Conservation (phyloP, 2,113 vertebrate species). For the Camarhynchus parvulus region DNA sequence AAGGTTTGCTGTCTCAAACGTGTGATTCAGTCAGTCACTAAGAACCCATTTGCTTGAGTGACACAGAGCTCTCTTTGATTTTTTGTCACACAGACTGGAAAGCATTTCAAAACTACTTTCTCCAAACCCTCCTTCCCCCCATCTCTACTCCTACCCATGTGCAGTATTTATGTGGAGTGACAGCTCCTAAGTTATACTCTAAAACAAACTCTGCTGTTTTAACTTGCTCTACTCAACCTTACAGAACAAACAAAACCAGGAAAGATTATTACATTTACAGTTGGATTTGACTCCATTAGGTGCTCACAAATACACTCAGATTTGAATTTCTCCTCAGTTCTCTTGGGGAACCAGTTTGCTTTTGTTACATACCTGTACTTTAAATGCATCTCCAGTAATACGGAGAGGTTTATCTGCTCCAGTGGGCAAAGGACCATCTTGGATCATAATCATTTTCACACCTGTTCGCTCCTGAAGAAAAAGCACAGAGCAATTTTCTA, state of each 20-base stretch:
- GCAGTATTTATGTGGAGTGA: neutral
- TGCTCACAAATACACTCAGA: neutral
- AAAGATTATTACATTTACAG: neutral
- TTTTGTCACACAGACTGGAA: neutral
- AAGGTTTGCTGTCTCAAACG: neutral
- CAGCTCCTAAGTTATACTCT: neutral
- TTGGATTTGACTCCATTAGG: neutral
- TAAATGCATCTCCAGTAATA: constrained; percentile 96
- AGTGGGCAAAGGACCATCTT: constrained; percentile 94
- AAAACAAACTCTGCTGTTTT: neutral
- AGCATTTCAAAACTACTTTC: neutral
- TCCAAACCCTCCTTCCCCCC: neutral
- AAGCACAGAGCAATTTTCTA: constrained; percentile 52
- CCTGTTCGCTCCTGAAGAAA: constrained; percentile 91
- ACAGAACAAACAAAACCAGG: neutral
- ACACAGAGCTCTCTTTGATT: neutral
- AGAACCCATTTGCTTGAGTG: neutral
- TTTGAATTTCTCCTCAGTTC: neutral
- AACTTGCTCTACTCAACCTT: neutral
- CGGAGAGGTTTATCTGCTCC: constrained; percentile 98
- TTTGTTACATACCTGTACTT: constrained; percentile 89
- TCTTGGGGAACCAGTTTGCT: neutral
- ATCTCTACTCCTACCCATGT: neutral
- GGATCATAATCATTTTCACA: constrained; percentile 99
- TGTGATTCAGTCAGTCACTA: neutral